A percentile compares a stretch with the other conserved stretches of the same genome.
Evolutionary conservation across 2,113 vertebrate species (phyloP).

Genomic region (Thinocorus orbignyianus): DNA sequence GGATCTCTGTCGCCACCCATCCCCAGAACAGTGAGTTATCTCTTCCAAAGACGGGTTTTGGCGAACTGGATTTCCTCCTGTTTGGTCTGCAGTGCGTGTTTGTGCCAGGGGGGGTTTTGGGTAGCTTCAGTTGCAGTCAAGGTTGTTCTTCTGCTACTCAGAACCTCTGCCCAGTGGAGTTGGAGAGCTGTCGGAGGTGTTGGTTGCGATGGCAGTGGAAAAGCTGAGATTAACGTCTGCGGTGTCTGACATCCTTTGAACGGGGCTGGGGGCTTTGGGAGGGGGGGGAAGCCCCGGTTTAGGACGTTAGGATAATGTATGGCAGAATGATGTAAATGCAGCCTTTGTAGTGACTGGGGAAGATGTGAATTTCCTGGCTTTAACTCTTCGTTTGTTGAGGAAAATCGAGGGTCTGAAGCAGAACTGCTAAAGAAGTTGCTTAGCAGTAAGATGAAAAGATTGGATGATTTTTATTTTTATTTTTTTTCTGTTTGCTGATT

Average conservation of each 20-base stretch:
- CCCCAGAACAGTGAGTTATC: slow-evolving; percentile 93
- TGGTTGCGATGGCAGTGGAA: accelerated
- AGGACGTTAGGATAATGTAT: neutral
- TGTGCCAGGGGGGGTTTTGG: accelerated
- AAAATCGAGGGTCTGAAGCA: neutral
- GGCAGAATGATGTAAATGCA: neutral
- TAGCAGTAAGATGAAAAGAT: slow-evolving; percentile 13
- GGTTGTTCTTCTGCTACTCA: neutral
- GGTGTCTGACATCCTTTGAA: neutral
- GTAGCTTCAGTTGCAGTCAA: neutral
- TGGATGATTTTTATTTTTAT: neutral
- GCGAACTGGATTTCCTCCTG: slow-evolving; percentile 17
- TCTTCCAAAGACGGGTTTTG: slow-evolving; percentile 7
- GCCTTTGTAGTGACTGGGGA: slow-evolving; percentile 1
- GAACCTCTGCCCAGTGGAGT: neutral
- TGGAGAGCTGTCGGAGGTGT: neutral
- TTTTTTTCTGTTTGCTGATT: neutral
- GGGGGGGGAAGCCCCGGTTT: neutral
- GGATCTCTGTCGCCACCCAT: slow-evolving; percentile 97
- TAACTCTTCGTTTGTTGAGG: neutral
- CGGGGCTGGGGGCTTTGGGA: neutral
- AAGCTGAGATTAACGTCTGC: neutral
- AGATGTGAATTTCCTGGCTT: slow-evolving; percentile 27
- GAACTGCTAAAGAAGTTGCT: neutral
- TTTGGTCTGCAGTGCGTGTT: neutral